Evolutionary conservation across 2,797 vertebrate species (phyloP).

Genomic region (Margarornis squamiger): DNA sequence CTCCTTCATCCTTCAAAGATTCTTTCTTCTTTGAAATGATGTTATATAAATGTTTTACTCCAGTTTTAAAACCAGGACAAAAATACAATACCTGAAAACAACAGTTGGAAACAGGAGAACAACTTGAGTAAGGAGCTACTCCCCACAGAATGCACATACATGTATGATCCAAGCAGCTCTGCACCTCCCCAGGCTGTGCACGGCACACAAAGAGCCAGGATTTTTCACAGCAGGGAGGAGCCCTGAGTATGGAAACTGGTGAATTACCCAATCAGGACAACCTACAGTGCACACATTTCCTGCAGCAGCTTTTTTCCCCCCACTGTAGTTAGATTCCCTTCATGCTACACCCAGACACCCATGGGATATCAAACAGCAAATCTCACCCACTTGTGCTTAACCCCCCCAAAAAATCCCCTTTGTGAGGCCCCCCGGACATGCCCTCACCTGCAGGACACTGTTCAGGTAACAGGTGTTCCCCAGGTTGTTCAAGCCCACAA

Average conservation of each 20-base stretch:
- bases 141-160: no score
- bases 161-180: neutral
- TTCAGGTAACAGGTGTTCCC: constrained; percentile 98
- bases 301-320: neutral
- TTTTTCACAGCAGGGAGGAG: neutral
- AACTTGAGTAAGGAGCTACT: neutral
- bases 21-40: constrained; percentile 85
- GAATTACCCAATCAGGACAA: neutral
- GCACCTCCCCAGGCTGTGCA: neutral
- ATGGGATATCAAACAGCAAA: rapidly evolving
- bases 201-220: neutral
- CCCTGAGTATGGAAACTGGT: neutral
- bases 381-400: neutral
- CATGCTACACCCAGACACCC: neutral
- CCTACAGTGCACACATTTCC: neutral
- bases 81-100: constrained; percentile 89
- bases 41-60: constrained; percentile 87
- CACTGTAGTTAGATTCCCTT: neutral
- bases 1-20: constrained; percentile 78
- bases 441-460: constrained; percentile 88
- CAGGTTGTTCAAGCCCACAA: constrained; percentile 94
- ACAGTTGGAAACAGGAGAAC: neutral
- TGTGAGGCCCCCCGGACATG: rapidly evolving
- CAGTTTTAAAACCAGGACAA: constrained; percentile 93
- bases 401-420: neutral